Base-by-base conservation (phyloP, 1,140 invertebrate genomes). In the Dendrolimus punctatus region DNA sequence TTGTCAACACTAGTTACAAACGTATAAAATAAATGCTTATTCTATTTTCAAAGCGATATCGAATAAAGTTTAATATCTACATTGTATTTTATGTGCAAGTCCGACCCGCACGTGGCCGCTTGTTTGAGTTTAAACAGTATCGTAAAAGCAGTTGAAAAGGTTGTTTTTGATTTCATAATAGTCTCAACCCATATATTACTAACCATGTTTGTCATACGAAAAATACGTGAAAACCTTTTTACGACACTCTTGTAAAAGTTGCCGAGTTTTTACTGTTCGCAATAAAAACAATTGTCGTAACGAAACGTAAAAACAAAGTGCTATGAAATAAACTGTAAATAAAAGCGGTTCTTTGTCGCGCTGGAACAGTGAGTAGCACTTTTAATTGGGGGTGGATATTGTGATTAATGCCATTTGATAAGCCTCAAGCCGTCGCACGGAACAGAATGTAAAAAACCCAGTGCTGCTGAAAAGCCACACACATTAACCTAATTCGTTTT, bases 401-500 rank as follows among this genome's bases (percentile, higher is more conserved):
- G 80, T 86, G 83, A 86, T 86, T 83, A 86, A 86, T 83, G 80
- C 68, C 68, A 80, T 82, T 78, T 71, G 83, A 86, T 86, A 84
- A 76, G 68, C 66, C 57, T 60, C 60, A 73, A 72, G 62, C 58
- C 64, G 64, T 57, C 54, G 54, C 45, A 44, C 50, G 71, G 76
- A 81, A 73, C 76, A 58, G 76, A 69, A 74, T 53, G 51, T 55
- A 73, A 66, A 72, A 70, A 55, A 66, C 49, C 53, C 55, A 67
- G 59, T 69, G 64, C 58, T 56, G 65, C 66, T 73, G 53, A 74
- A 72, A 81, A 76, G 66, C 71, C 71, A 74, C 73, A 76, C 70
- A 83, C 76, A 85, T 85, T 85, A 85, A 85, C 82, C 82, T 85
- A 85, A 82, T 85, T 83, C 73, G 73, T 81, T 83, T 80, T 80